phyloP scores from a whole-genome alignment of 2,888 invertebrate genomes.

The Cetonia aurata region DNA sequence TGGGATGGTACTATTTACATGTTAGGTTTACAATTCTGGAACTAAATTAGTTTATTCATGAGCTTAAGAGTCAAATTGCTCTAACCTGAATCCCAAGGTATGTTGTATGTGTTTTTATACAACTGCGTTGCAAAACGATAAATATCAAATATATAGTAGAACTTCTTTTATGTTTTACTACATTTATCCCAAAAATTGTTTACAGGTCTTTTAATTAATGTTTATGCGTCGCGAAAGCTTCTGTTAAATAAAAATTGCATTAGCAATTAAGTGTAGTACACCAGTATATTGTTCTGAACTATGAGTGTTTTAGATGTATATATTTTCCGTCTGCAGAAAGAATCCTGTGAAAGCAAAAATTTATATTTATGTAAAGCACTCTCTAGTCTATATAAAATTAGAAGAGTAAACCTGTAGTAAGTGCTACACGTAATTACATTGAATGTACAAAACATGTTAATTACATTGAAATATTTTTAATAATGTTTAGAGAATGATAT shows the following conservation, averaged over 20 bases:
- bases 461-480: too few relatives aligned
- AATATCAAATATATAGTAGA: too few relatives aligned
- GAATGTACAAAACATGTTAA: too few relatives aligned
- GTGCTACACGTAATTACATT: too few relatives aligned
- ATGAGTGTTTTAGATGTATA: constrained; percentile 28
- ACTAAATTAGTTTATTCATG: constrained; percentile 4
- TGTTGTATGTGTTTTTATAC: too few relatives aligned
- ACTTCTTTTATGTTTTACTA: too few relatives aligned
- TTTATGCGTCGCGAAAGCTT: constrained; percentile 18
- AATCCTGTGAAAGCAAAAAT: not conserved
- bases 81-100: too few relatives aligned
- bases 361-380: not conserved
- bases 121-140: too few relatives aligned
- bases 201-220: not conserved
- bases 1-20: constrained; percentile 5
- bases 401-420: not conserved
- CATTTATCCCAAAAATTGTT: too few relatives aligned
- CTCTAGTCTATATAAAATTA: not conserved
- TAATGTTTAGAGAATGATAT: too few relatives aligned
- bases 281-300: constrained; percentile 41
- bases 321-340: constrained; percentile 8
- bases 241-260: constrained; percentile 5
- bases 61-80: too few relatives aligned
- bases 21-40: constrained; percentile 30
- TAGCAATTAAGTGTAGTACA: constrained; percentile 44